A percentile compares a stretch with the other conserved stretches of the same genome.
These are phyloP conservation scores for Cotesia glomerata DNA, from an alignment of 1,140 invertebrate genomes.

Conservation along the genomic window DNA sequence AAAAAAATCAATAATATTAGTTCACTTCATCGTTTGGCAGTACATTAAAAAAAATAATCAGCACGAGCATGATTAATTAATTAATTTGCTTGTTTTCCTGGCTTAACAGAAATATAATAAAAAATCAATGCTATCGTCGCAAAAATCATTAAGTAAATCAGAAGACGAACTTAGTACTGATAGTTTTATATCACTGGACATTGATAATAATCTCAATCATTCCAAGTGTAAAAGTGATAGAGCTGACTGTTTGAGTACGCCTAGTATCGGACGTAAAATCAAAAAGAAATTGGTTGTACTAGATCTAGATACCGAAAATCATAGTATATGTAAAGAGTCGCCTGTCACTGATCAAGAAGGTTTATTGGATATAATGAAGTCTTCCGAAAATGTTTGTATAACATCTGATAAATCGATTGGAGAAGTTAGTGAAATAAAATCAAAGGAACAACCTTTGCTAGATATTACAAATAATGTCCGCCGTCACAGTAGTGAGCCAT, in stretches of 20 bases:
- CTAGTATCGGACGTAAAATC: slow-evolving; percentile 41
- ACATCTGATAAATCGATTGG: background rate
- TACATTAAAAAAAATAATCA: slow-evolving; percentile 7
- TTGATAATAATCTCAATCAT: slow-evolving; percentile 49
- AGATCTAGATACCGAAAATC: background rate
- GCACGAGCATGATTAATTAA: slow-evolving; percentile 18
- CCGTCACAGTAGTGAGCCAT: slow-evolving; percentile 48
- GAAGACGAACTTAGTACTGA: slow-evolving; percentile 57
- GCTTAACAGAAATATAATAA: slow-evolving; percentile 42
- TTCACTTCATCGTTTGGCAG: too few species aligned
- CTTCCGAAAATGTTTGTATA: too few species aligned
- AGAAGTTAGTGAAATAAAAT: background rate
- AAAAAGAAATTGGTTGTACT: slow-evolving; percentile 31
- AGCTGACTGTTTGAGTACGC: slow-evolving; percentile 49
- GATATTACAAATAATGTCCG: slow-evolving; percentile 22
- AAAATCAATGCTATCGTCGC: slow-evolving; percentile 45
- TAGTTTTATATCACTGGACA: slow-evolving; percentile 42
- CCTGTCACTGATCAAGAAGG: background rate
- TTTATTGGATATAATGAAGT: background rate
- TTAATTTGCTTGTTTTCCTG: slow-evolving; percentile 39
- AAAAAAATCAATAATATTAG: too few species aligned
- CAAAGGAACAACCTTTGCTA: background rate
- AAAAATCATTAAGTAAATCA: slow-evolving; percentile 55
- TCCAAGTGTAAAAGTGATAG: slow-evolving; percentile 55
- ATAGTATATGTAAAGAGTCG: background rate